Base-by-base conservation (phyloP, 2,797 vertebrate genomes). In the Premnoplex brunnescens region DNA sequence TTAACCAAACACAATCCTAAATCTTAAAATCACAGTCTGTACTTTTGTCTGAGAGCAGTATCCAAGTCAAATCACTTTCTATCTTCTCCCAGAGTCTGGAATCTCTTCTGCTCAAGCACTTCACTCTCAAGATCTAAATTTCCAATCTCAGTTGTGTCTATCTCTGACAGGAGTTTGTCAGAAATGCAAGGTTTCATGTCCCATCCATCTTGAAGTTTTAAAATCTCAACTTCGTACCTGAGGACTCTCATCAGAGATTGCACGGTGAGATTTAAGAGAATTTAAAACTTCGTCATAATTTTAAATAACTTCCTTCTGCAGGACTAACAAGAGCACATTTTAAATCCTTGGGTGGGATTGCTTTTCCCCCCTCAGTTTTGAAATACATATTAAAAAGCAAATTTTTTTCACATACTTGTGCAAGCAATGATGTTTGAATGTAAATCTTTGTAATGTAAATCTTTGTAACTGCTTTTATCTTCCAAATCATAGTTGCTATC, bases 401-500 rank as follows among this genome's bases (percentile, higher is more conserved):
- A 52, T 81, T 94, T 63, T 22, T 94, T 93, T 91, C 60, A n/a
- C 41, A 18, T 28, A 32, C 19, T 84, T 43, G 12, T 49, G 21
- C 0, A 3, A 92, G 37, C 41, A 81, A 80, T 27, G 27, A 73
- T 48, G 20, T 28, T 58, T 78, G 63, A 72, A 85, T 88, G 44
- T 56, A 79, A 94, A 93, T n/a, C n/a, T n/a, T n/a, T n/a, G n/a
- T n/a, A n/a, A n/a, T n/a, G n/a, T n/a, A n/a, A n/a, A n/a, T n/a
- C 48, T 74, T 69, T 75, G 60, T 60, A 74, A 73, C 49, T 86
- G 54, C n/a, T 52, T 95, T 62, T 90, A 88, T 87, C 76, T 96
- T 95, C 44, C 37, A 85, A 78, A 84, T 82, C 72, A 55, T 39
- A 81, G 30, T 23, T 52, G 46, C 58, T 85, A 85, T 75, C 68